phyloP scores from a whole-genome alignment of 2,888 invertebrate species.

The Drosophila barbarae region DNA sequence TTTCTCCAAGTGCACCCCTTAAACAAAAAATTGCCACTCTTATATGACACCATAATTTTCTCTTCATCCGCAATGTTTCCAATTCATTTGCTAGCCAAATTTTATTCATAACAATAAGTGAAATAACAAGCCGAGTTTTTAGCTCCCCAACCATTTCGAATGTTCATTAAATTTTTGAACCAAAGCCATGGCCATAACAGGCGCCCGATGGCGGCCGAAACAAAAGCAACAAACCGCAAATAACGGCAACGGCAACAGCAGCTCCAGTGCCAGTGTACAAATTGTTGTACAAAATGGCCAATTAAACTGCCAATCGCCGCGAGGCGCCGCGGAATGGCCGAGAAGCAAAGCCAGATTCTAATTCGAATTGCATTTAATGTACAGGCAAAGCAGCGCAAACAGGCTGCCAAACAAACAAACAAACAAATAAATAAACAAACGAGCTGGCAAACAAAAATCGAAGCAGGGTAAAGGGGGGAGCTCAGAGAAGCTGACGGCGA shows the following conservation, averaged over 20 bases:
- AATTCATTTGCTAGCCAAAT: constrained; percentile 21
- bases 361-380: constrained; percentile 44
- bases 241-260: constrained; percentile 14
- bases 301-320: constrained; percentile 39
- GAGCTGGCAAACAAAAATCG: constrained; percentile 14
- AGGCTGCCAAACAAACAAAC: constrained; percentile 9
- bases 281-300: constrained; percentile 47
- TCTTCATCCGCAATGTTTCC: constrained; percentile 24
- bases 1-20: neutral
- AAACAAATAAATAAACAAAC: constrained; percentile 9
- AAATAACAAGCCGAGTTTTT: neutral
- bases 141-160: neutral
- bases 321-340: constrained; percentile 25
- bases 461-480: neutral
- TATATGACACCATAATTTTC: neutral
- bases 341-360: constrained; percentile 28
- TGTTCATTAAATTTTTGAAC: constrained; percentile 35
- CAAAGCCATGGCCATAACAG: constrained; percentile 25
- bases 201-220: neutral
- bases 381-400: constrained; percentile 16
- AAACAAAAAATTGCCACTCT: neutral
- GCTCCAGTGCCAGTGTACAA: constrained; percentile 5
- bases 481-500: neutral
- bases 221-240: constrained; percentile 32
- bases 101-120: constrained; percentile 29